Percentiles rank a stretch among this genome's conserved stretches.
Conservation (phyloP, 92 coral and sea anemone genomes). For the Parazoanthus darwini region DNA sequence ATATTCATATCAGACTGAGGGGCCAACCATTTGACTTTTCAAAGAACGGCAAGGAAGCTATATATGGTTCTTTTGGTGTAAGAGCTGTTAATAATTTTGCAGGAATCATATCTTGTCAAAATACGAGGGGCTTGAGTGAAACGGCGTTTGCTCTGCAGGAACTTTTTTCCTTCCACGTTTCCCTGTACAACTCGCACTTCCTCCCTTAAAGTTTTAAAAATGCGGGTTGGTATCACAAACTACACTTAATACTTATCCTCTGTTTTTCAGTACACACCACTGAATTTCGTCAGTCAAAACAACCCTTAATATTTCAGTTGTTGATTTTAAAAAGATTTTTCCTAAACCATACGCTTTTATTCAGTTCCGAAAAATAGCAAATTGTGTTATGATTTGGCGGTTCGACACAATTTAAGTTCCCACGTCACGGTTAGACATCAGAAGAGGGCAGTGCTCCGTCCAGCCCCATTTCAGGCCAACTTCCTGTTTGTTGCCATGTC, state of each 20-base stretch:
- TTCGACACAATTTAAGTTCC: not conserved
- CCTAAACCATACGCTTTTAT: not conserved
- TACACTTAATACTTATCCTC: not conserved
- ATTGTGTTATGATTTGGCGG: not conserved
- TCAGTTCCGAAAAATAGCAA: not conserved
- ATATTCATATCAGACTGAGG: too few species aligned
- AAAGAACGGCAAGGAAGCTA: too few species aligned
- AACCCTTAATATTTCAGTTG: not conserved
- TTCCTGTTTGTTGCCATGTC: conserved; percentile 5
- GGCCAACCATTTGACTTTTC: too few species aligned
- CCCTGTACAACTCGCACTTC: not conserved
- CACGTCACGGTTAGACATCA: not conserved
- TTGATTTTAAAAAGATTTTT: too few species aligned
- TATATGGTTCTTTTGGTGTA: too few species aligned
- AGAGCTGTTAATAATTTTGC: too few species aligned
- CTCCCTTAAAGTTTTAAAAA: not conserved
- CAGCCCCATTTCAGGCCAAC: conserved; percentile 7
- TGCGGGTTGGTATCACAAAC: not conserved
- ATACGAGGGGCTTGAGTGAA: too few species aligned
- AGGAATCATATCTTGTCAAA: too few species aligned
- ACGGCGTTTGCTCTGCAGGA: too few species aligned
- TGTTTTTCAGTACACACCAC: not conserved
- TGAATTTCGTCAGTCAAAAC: not conserved
- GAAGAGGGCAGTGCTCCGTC: not conserved
- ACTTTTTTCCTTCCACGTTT: too few species aligned